These are phyloP conservation scores for Hydractinia echinata DNA, from an alignment of 30 jellyfish, hydroid and myxozoan genomes.

Conservation along the genomic window DNA sequence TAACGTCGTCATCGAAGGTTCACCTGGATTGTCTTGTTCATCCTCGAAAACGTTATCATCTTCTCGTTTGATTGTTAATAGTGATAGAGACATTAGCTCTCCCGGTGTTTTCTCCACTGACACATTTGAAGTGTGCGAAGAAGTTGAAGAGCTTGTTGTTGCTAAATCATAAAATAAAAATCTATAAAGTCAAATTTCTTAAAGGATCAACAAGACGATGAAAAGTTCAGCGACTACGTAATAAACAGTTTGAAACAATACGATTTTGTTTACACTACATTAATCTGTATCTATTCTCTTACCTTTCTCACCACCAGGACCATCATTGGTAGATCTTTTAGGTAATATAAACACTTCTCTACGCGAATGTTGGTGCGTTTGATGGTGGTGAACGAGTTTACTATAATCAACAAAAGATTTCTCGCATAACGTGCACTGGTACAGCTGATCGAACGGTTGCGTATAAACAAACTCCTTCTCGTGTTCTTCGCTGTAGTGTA, in stretches of 20 bases:
- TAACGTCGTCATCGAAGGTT: constrained; percentile 27
- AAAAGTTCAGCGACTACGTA: too few species aligned
- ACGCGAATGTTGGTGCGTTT: constrained; percentile 1
- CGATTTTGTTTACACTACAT: neutral
- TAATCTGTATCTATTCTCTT: neutral
- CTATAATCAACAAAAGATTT: constrained; percentile 1
- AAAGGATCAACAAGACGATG: too few species aligned
- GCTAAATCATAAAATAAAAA: too few species aligned
- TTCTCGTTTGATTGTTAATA: neutral
- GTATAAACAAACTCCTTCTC: constrained; percentile 15
- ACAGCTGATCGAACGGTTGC: constrained; percentile 24
- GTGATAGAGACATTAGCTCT: too few species aligned
- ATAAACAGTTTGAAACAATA: neutral
- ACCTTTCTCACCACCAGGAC: too few species aligned
- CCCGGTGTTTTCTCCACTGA: too few species aligned
- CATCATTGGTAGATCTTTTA: neutral
- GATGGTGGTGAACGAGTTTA: constrained; percentile 12
- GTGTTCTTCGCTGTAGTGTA: constrained; percentile 12
- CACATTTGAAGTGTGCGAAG: too few species aligned
- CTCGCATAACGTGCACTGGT: constrained; percentile 15
- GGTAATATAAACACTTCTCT: constrained; percentile 20
- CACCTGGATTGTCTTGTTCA: neutral
- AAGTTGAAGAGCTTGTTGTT: too few species aligned
- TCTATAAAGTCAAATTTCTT: too few species aligned
- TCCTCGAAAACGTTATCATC: constrained; percentile 13